Base-by-base conservation (phyloP, 1,140 invertebrate species). In the Stenopsyche tienmushanensis region DNA sequence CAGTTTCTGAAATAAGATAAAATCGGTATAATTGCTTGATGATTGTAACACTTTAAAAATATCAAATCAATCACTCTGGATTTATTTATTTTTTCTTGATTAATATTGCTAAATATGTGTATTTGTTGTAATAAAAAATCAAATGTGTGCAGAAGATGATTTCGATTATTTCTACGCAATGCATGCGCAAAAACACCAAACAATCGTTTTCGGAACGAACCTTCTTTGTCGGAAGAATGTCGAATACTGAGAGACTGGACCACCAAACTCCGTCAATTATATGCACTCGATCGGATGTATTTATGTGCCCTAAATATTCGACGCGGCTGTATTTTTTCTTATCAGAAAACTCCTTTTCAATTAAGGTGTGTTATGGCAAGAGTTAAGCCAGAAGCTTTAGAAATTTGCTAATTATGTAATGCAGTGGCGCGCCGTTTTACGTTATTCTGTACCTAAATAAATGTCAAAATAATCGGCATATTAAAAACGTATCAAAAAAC, bases 291-390 rank as follows among this genome's bases (percentile, higher is more conserved):
- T 49, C 34, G 24, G 49, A 66, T 34, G 21, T 66, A 66, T 70
- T 66, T 70, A 70, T 66, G 26, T 70, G 68, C 10, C 68, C 68
- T 62, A 66, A 66, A 70, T 70, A 60, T 39, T 9, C 9, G 21
- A 7, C 13, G 44, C 24, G 3, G 24, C 49, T 53, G 2, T 25
- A 53, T 15, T 52, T 63, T 63, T 64, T 60, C 45, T 54, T 20
- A 50, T 34, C 1, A 41, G 34, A 64, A 54, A 64, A 64, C 50
- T 55, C 52, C 62, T 52, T 63, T 63, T 52, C 47, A 21, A 47
- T 55, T 25, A 17, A 42, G 53, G 18, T 15, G 3, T 9, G 34
- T 15, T 13, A 60, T 23, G 13, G 29, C 29, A 13, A 34, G 29
- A 34, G 29, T 13, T 34, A 34, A 7, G 29, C 29, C 29, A 7